phyloP scores from a whole-genome alignment of 2,797 vertebrate species.

The Lagorchestes hirsutus region DNA sequence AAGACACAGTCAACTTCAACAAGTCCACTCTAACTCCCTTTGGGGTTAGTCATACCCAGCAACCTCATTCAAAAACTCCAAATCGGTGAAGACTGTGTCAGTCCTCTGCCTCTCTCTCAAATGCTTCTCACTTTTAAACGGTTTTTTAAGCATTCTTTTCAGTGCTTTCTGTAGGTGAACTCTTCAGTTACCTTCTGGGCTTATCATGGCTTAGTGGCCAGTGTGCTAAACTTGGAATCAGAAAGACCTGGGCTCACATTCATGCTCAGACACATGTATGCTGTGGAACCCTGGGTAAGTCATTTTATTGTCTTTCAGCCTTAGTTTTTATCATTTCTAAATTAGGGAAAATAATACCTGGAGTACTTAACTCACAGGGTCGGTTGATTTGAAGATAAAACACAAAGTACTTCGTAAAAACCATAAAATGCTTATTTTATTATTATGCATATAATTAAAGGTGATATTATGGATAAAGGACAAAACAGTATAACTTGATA shows the following conservation, averaged over 20 bases:
- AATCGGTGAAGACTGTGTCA: neutral
- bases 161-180: neutral
- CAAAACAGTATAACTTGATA: neutral
- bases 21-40: neutral
- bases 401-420: neutral
- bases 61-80: neutral
- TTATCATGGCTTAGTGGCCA: neutral
- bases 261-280: neutral
- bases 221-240: neutral
- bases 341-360: neutral
- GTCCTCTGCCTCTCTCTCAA: neutral
- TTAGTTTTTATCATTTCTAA: neutral
- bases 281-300: neutral
- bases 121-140: conserved; percentile 29
- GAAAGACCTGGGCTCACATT: neutral
- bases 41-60: neutral
- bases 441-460: neutral
- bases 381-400: neutral
- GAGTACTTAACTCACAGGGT: neutral
- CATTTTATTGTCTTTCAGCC: neutral
- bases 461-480: neutral
- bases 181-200: neutral
- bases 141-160: neutral
- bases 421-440: neutral
- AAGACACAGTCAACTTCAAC: neutral